Evolutionary conservation across 1,140 invertebrate species (phyloP), one percentile per base, ranked within the genome.

Genomic region (Bursaphelenchus mucronatus): DNA sequence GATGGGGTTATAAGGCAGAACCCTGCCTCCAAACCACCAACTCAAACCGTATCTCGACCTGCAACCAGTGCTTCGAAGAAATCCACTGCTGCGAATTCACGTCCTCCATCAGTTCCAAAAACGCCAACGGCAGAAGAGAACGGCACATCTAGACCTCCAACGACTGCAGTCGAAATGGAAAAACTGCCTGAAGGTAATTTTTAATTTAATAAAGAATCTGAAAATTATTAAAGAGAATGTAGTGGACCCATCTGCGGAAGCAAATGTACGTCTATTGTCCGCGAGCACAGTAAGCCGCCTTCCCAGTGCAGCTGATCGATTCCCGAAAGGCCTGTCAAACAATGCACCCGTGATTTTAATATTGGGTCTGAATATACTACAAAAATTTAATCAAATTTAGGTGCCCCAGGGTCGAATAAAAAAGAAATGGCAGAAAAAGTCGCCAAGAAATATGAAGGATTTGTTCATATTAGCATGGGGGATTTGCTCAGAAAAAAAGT

Each of bases 371-470:
- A 30, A 21, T 50, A 15, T 19, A 6, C 8, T 5, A 19, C 46
- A n/a, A 50, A 69, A 40, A 51, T 64, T n/a, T 13, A 11, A 44
- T 11, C 11, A 6, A 45, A 61, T 41, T 62, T 30, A 75, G 73
- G 75, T 15, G 78, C 78, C 11, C 78, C 76, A 3, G 77, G 77
- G 11, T 78, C 78, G 4, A 69, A 76, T 43, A 79, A 79, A 67
- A 54, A 64, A 30, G 64, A 64, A 43, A 63, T 80, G 15, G 71
- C 78, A n/a, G 44, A 71, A 62, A 57, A 66, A 54, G 67, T 79
- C 9, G 73, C 78, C 13, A 61, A 73, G 39, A 79, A 79, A 59
- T 79, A 79, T 50, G 77, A 79, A 44, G 78, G 78, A 53, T 79
- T 80, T 54, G 62, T 76, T 50, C 64, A 71, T 59, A 50, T 79